Percentiles rank a stretch among this genome's conserved stretches.
These are phyloP conservation scores for Echinometra lucunter DNA, from an alignment of 53 echinoderm and acorn worm genomes.

Conservation along the genomic window DNA sequence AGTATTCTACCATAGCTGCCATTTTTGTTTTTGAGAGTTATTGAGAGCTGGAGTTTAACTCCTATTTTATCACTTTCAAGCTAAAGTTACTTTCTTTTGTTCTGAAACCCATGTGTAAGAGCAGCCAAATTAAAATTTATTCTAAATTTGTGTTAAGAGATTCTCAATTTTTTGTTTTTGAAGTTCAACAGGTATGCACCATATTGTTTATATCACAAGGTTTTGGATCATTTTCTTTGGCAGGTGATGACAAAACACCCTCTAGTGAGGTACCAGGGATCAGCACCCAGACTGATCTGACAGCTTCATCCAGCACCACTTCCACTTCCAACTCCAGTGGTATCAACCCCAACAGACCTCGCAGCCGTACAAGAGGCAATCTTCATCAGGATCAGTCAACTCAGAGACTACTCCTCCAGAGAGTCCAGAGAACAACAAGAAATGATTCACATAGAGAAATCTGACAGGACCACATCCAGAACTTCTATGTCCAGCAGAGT, in stretches of 20 bases:
- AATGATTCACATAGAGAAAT: background rate
- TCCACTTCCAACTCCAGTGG: conserved; percentile 59
- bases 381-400: conserved; percentile 79
- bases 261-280: conserved; percentile 55
- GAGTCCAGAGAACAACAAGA: conserved; percentile 78
- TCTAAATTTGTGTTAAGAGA: background rate
- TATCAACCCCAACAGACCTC: conserved; percentile 67
- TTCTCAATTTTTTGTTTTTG: too few relatives aligned
- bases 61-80: too few relatives aligned
- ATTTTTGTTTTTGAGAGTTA: too few relatives aligned
- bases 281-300: conserved; percentile 68
- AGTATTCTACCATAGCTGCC: background rate
- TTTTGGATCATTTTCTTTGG: background rate
- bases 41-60: too few relatives aligned
- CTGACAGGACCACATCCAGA: background rate
- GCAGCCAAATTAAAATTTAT: background rate
- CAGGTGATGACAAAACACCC: conserved; percentile 70
- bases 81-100: background rate
- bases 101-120: background rate
- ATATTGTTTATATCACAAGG: too few relatives aligned
- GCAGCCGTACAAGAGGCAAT: conserved; percentile 79
- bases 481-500: background rate
- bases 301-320: conserved; percentile 58
- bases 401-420: conserved; percentile 80
- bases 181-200: background rate